Evolutionary conservation across 2,113 vertebrate species (phyloP).

Genomic region (Spilogale gracilis): DNA sequence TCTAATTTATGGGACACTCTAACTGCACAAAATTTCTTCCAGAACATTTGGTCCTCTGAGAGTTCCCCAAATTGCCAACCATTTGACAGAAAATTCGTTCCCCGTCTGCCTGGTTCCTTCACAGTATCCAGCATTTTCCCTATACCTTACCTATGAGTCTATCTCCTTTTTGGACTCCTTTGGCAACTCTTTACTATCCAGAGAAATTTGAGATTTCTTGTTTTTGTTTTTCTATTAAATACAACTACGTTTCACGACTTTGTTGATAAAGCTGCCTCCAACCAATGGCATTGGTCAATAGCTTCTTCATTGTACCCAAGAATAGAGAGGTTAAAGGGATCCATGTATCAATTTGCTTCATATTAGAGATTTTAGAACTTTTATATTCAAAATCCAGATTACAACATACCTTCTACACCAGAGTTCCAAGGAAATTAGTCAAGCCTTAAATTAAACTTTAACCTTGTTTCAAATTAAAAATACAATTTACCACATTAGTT

Average conservation of each 20-base stretch:
- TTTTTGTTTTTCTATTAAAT: conserved; percentile 50
- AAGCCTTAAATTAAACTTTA: conserved; percentile 78
- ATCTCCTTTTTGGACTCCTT: background rate
- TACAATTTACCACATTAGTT: conserved; percentile 76
- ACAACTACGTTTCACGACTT: background rate
- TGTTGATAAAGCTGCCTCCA: background rate
- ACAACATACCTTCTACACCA: conserved; percentile 49
- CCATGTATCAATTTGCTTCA: background rate
- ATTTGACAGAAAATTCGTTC: conserved; percentile 84
- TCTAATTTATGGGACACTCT: conserved; percentile 81
- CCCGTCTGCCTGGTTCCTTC: conserved; percentile 78
- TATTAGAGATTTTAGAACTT: background rate
- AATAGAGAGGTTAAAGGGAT: background rate
- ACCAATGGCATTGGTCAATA: background rate
- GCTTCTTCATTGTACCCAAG: background rate
- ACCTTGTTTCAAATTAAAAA: conserved; percentile 79
- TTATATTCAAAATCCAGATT: conserved; percentile 47
- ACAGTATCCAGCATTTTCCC: conserved; percentile 65
- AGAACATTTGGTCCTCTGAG: conserved; percentile 86
- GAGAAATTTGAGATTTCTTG: conserved; percentile 3
- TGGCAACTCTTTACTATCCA: conserved; percentile 53
- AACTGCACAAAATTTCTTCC: conserved; percentile 84
- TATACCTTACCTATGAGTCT: background rate
- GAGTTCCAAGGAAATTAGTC: conserved; percentile 78
- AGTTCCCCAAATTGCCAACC: conserved; percentile 81